Conservation (phyloP, 2,113 vertebrate genomes). For the Macheiramphus alcinus region DNA sequence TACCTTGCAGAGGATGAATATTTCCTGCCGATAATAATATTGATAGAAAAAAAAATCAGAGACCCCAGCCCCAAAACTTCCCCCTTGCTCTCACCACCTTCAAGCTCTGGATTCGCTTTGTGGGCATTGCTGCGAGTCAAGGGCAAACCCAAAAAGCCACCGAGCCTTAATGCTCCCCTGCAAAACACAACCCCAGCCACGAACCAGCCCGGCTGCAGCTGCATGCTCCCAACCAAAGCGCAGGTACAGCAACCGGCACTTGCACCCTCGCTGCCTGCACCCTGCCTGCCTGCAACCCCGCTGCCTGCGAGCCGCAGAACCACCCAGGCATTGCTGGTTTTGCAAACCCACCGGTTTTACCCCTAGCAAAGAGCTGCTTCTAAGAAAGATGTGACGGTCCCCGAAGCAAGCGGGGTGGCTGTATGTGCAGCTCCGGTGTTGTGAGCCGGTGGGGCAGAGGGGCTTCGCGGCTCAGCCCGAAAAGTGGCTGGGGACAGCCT, state of each 20-base stretch:
- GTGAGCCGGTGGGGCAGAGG: background rate
- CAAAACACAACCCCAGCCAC: background rate
- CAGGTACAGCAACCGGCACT: background rate
- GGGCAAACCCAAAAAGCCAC: background rate
- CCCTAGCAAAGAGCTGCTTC: background rate
- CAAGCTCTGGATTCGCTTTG: background rate
- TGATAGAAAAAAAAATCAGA: background rate
- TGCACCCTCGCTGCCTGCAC: background rate
- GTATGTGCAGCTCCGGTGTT: too few relatives aligned
- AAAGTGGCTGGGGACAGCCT: background rate
- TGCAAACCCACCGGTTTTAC: background rate
- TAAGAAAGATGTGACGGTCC: background rate
- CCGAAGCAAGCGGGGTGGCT: background rate
- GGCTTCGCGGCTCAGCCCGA: background rate
- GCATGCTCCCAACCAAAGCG: background rate
- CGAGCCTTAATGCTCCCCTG: background rate
- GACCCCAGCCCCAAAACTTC: background rate
- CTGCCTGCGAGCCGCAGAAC: background rate
- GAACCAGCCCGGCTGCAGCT: background rate
- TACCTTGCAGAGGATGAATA: background rate
- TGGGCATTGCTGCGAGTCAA: background rate
- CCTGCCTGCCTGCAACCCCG: background rate
- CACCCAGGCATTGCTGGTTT: background rate
- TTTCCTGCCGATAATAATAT: background rate
- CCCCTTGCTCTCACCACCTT: background rate